A percentile compares a stretch with the other conserved stretches of the same genome.
Evolutionary conservation across 2,888 invertebrate species (phyloP).

Genomic region (Dioctria rufipes): DNA sequence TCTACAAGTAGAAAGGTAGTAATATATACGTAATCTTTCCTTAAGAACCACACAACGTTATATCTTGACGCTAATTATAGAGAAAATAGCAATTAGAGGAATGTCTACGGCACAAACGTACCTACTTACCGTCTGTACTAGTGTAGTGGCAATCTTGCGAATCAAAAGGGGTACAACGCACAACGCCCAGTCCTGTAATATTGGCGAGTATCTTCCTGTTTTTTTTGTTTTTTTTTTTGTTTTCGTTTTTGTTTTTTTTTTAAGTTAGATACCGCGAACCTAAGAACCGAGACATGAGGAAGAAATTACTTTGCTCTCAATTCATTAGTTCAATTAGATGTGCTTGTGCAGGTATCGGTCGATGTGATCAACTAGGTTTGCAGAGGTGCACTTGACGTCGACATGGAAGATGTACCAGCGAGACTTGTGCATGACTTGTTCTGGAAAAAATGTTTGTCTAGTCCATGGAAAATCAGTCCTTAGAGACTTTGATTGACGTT

Average conservation of each 20-base stretch:
- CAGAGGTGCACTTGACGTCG: constrained; percentile 29
- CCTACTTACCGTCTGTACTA: constrained; percentile 4
- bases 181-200: constrained; percentile 38
- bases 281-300: constrained; percentile 33
- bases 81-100: constrained; percentile 58
- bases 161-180: background rate
- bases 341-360: constrained; percentile 35
- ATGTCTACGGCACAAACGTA: constrained; percentile 43
- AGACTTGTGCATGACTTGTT: constrained; percentile 4
- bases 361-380: constrained; percentile 41
- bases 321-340: constrained; percentile 55
- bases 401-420: constrained; percentile 18
- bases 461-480: constrained; percentile 25
- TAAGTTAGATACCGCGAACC: constrained; percentile 19
- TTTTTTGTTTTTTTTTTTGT: constrained; percentile 14
- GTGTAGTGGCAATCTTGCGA: background rate
- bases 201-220: background rate
- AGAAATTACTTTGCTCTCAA: constrained; percentile 55
- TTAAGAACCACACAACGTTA: constrained; percentile 57
- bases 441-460: constrained; percentile 18
- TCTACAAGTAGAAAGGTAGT: background rate
- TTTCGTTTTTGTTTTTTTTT: background rate
- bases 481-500: constrained; percentile 47
- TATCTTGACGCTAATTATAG: constrained; percentile 59
- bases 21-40: constrained; percentile 55